Evolutionary conservation across 1,140 invertebrate genomes (phyloP).

Genomic region (Drosophila orosa): DNA sequence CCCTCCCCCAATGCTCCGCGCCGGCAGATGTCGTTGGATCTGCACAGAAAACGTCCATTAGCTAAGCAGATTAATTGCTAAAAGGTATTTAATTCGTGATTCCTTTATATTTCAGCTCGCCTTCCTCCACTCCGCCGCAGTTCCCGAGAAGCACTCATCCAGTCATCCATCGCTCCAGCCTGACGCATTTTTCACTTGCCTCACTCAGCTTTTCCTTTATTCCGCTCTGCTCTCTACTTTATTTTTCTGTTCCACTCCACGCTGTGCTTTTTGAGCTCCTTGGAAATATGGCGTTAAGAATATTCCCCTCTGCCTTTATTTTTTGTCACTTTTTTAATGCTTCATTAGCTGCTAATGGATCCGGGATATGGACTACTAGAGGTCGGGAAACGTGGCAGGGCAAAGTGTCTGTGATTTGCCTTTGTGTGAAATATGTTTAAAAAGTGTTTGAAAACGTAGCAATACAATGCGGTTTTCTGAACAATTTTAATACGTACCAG

Average conservation of each 20-base stretch:
- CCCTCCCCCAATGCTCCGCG: slow-evolving; percentile 1
- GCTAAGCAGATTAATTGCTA: slow-evolving; percentile 82
- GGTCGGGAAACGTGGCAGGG: not conserved
- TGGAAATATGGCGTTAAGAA: slow-evolving; percentile 73
- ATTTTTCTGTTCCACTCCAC: slow-evolving; percentile 20
- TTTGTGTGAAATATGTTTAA: slow-evolving; percentile 1
- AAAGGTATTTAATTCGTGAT: slow-evolving; percentile 82
- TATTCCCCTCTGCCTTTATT: slow-evolving; percentile 44
- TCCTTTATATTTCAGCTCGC: slow-evolving; percentile 71
- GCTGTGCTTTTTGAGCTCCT: slow-evolving; percentile 69
- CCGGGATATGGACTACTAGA: slow-evolving; percentile 19
- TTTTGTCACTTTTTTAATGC: slow-evolving; percentile 77
- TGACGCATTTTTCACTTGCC: slow-evolving; percentile 50
- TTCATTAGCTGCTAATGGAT: slow-evolving; percentile 81
- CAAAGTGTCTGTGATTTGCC: slow-evolving; percentile 29
- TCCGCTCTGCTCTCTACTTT: slow-evolving; percentile 44
- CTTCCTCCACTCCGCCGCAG: slow-evolving; percentile 12
- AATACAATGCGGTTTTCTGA: slow-evolving; percentile 9
- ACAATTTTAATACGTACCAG: not conserved
- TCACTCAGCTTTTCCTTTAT: slow-evolving; percentile 56
- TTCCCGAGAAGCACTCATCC: slow-evolving; percentile 2
- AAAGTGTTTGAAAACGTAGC: slow-evolving; percentile 6
- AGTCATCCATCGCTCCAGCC: slow-evolving; percentile 31
- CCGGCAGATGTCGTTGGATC: slow-evolving; percentile 25
- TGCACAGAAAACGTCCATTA: slow-evolving; percentile 79